Evolutionary conservation across 2,797 vertebrate genomes (phyloP).

Genomic region (Bradypodion pumilum): DNA sequence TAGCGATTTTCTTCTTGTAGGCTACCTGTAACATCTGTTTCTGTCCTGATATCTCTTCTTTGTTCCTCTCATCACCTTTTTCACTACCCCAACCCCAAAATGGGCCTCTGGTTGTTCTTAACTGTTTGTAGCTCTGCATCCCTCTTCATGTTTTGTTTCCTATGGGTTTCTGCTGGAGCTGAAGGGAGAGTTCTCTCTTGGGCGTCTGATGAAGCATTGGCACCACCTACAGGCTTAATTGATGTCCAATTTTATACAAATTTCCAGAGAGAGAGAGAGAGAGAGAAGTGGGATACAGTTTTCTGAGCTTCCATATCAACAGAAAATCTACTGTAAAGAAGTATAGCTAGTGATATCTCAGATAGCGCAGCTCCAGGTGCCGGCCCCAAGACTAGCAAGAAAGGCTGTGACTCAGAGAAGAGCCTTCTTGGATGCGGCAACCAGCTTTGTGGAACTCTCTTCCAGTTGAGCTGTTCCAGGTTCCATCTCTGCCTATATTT

Average conservation of each 20-base stretch:
- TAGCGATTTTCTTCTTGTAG: too few relatives aligned
- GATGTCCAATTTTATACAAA: not conserved
- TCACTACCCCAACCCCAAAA: not conserved
- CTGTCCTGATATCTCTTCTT: not conserved
- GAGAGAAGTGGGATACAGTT: not conserved
- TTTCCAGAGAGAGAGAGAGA: conserved; percentile 2
- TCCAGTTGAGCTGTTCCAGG: too few relatives aligned
- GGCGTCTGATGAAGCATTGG: not conserved
- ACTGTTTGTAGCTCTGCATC: not conserved
- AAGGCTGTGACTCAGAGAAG: too few relatives aligned
- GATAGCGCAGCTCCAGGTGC: too few relatives aligned
- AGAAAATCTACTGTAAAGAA: not conserved
- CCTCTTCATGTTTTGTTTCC: not conserved
- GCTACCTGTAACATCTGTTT: too few relatives aligned
- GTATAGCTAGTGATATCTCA: not conserved
- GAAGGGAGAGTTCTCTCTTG: not conserved
- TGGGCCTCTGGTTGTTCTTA: not conserved
- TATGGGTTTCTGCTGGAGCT: not conserved
- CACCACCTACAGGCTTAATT: conserved; percentile 25
- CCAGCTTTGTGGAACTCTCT: too few relatives aligned
- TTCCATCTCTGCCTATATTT: too few relatives aligned
- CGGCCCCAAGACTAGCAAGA: too few relatives aligned
- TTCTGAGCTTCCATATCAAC: not conserved
- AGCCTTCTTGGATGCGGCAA: too few relatives aligned
- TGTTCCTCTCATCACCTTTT: not conserved